phyloP scores from a whole-genome alignment of 2,888 invertebrate genomes.

The Sinohyriopsis cumingii region DNA sequence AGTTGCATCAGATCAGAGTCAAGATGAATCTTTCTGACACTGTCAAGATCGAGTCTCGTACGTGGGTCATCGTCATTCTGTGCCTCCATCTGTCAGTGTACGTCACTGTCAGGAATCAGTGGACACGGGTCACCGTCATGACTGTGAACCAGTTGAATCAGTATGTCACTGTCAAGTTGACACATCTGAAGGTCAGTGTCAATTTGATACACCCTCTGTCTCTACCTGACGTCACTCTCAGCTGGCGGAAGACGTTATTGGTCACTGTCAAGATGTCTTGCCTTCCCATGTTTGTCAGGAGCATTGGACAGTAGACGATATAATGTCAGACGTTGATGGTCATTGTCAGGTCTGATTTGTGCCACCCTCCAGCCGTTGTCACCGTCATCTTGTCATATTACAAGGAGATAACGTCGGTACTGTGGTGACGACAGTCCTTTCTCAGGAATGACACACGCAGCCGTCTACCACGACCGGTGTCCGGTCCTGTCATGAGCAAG shows the following conservation, averaged over 20 bases:
- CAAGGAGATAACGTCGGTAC: no score
- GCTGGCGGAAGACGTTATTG: background rate
- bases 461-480: background rate
- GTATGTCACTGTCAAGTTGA: slow-evolving; percentile 17
- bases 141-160: background rate
- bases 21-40: no score
- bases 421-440: background rate
- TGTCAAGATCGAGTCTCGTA: no score
- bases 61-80: slow-evolving; percentile 10
- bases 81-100: background rate
- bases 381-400: no score
- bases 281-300: no score
- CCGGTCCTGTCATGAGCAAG: slow-evolving; percentile 9
- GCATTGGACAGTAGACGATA: no score
- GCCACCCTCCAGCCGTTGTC: no score
- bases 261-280: no score
- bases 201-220: background rate
- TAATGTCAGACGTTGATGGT: no score
- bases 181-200: slow-evolving; percentile 15
- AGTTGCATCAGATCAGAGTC: background rate
- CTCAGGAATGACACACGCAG: slow-evolving; percentile 10
- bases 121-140: slow-evolving; percentile 11
- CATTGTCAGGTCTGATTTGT: no score
- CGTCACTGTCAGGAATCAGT: slow-evolving; percentile 12
- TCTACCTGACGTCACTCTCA: background rate